Evolutionary conservation across 2,888 invertebrate species (phyloP).

Genomic region (Phlogophora meticulosa): DNA sequence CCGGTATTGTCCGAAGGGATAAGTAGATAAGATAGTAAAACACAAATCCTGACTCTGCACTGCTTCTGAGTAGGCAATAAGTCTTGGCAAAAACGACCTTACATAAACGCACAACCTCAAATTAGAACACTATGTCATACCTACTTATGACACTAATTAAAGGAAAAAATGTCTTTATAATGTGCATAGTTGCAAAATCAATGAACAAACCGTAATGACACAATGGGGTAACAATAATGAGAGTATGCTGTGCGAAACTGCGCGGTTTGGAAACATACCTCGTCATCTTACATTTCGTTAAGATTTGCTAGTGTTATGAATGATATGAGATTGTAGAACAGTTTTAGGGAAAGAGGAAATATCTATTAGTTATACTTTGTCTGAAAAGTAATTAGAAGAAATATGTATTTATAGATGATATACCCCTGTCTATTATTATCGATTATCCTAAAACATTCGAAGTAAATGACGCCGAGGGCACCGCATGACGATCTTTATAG

Average conservation of each 20-base stretch:
- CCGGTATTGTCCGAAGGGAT: too few relatives aligned
- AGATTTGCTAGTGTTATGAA: constrained; percentile 13
- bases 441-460: background rate
- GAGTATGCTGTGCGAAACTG: constrained; percentile 71
- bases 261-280: constrained; percentile 68
- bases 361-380: too few relatives aligned
- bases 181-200: constrained; percentile 68
- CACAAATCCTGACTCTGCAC: background rate
- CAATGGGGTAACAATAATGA: constrained; percentile 78
- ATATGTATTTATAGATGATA: too few relatives aligned
- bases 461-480: background rate
- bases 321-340: background rate
- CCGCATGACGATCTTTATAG: too few relatives aligned
- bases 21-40: background rate
- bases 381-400: too few relatives aligned
- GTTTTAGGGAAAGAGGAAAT: background rate
- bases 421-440: too few relatives aligned
- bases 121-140: constrained; percentile 49
- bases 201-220: constrained; percentile 74
- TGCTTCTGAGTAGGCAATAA: background rate
- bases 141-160: constrained; percentile 62
- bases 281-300: constrained; percentile 51
- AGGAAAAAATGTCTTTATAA: constrained; percentile 62
- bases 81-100: constrained; percentile 17
- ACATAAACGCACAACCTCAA: constrained; percentile 32